A percentile compares a stretch with the other conserved stretches of the same genome.
Conservation (phyloP, 2,797 vertebrate species). For the Peromyscus melanophrys region DNA sequence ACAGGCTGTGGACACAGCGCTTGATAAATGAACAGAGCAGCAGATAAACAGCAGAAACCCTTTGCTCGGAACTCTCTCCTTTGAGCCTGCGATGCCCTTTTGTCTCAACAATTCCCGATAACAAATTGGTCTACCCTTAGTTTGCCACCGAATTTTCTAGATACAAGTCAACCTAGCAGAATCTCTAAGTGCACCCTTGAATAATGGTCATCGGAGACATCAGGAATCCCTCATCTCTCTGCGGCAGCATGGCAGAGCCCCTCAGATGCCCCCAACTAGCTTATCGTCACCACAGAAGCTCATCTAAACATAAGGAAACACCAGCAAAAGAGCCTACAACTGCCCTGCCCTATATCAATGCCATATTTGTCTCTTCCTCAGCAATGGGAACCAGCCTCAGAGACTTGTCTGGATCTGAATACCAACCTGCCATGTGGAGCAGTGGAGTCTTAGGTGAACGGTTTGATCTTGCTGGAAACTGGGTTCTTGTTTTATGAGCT, state of each 20-base stretch:
- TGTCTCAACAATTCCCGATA: not conserved
- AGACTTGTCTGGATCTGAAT: not conserved
- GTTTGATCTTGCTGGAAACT: not conserved
- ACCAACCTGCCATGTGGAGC: not conserved
- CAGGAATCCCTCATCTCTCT: accelerated
- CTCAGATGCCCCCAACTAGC: not conserved
- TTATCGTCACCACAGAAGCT: not conserved
- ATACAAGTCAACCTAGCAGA: not conserved
- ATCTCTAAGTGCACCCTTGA: not conserved
- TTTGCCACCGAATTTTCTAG: slow-evolving; percentile 15
- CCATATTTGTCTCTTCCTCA: not conserved
- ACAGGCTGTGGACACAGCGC: slow-evolving; percentile 39
- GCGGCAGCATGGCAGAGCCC: not conserved
- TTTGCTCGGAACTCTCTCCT: slow-evolving; percentile 46
- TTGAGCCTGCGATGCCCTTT: not conserved
- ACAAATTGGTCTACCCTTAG: slow-evolving; percentile 27
- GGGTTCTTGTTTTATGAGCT: not conserved
- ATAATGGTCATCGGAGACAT: not conserved
- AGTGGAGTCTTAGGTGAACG: not conserved
- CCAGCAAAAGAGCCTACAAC: not conserved
- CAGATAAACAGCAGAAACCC: slow-evolving; percentile 32
- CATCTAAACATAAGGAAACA: not conserved
- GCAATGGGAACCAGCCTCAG: not conserved
- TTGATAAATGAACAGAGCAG: not conserved
- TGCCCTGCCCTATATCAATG: accelerated